Evolutionary conservation across 2,113 vertebrate genomes (phyloP), one percentile per base, ranked within the genome.

Genomic region (Microcebus murinus): DNA sequence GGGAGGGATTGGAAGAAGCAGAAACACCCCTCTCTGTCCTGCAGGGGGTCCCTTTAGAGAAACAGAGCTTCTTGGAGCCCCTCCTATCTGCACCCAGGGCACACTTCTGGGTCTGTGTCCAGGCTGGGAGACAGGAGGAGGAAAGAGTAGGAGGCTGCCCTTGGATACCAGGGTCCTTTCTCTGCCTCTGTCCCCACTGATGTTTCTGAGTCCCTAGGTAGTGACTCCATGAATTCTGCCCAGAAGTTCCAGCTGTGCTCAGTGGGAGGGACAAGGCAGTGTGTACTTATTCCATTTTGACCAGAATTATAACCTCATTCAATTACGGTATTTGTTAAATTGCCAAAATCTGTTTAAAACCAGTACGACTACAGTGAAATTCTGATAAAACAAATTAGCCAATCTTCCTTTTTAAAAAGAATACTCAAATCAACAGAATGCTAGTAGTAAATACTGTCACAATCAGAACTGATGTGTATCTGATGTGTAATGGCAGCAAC

Each of bases 331-430:
- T 20, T 71, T 25, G 57, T 17, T 65, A 74, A 88, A 57, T 25
- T 29, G 21, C 50, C 18, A 87, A 93, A 68, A 87, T 80, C 42
- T 45, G 25, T 48, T 81, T 61, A 71, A 65, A 91, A 67, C 20
- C 45, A 85, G 23, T 29, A 50, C 8, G 9, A 52, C 5, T 31
- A 25, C 8, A 79, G 27, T 48, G 20, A 87, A 86, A 90, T 90
- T 68, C 76, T 77, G 45, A 76, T 71, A 73, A 87, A 88, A 55
- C 36, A 85, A 31, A 90, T 45, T 63, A 90, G 13, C 27, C 8
- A 50, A 34, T 76, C 13, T 14, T 68, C 82, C 8, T 39, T 86
- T 48, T 52, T 7, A 1, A 27, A 39, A 79, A 87, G 57, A 94
- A 61, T 13, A 90, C 48, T 90, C 29, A 39, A 89, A 31, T 68